Evolutionary conservation across 2,797 vertebrate genomes (phyloP), one percentile per base, ranked within the genome.

Genomic region (Poliocrania exsul): DNA sequence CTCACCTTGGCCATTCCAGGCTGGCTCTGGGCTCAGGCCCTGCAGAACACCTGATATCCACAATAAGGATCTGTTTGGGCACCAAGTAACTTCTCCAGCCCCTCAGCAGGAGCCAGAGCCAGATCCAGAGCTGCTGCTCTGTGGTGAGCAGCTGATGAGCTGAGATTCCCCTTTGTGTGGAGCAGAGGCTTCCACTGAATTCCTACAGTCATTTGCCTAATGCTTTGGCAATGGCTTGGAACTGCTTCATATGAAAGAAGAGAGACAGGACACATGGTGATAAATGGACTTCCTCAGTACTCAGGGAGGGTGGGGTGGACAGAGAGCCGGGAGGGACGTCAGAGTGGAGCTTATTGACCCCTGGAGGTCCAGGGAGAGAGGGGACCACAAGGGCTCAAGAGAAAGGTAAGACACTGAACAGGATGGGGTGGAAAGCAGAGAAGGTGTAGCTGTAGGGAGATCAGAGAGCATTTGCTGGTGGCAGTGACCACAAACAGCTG

Each of bases 321-420:
- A 20, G 16, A 53, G 8, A 33, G 28, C 38, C 61, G 47, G 18
- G 42, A 53, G 73, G 51, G 54, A 38, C 25, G 6, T 4, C 25
- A 19, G 40, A 35, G 86, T 61, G 51, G 31, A 26, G 51, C 44
- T 61, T 21, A 13, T 4, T 3, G 7, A 44, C 28, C 17, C 21
- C 11, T 5, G 5, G 26, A 81, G 73, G 23, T 4, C 5, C 0
- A 5, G 24, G 3, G 7, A 8, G 2, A 3, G 8, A 19, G 20
- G n/a, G 17, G 15, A 5, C 2, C 46, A 53, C 11, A n/a, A 15
- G 20, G 29, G 15, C 53, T 81, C 12, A 3, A 71, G 46, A 31
- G 62, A 85, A 74, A 66, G 47, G 29, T 35, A 64, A 38, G 70
- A 28, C 49, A n/a, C 8, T 18, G 28, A 51, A 20, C 31, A 61